phyloP scores from a whole-genome alignment of 2,888 invertebrate genomes.

The Leptinotarsa juncta region DNA sequence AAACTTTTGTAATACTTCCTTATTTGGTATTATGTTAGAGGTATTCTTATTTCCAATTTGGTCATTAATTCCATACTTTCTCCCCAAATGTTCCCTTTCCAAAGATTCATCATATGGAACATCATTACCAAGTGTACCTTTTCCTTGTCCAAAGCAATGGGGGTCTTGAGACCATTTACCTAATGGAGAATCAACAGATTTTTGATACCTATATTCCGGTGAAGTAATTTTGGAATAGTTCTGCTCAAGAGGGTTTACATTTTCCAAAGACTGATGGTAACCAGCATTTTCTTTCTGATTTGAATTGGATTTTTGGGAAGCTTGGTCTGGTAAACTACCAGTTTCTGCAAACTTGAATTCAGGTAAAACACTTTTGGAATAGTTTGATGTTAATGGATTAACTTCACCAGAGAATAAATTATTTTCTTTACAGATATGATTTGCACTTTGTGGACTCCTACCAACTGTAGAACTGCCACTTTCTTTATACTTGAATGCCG shows the following conservation, averaged over 20 bases:
- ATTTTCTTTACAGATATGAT: background rate
- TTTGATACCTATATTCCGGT: constrained; percentile 12
- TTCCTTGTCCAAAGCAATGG: background rate
- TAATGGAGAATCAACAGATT: background rate
- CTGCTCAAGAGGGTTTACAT: constrained; percentile 8
- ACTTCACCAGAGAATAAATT: background rate
- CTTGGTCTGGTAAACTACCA: background rate
- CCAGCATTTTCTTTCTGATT: background rate
- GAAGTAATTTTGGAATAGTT: background rate
- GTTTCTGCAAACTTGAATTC: background rate
- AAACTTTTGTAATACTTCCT: background rate
- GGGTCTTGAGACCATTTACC: background rate
- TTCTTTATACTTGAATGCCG: constrained; percentile 13
- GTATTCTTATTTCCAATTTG: constrained; percentile 5
- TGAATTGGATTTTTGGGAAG: background rate
- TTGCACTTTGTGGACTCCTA: background rate
- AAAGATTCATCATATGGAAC: background rate
- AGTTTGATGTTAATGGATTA: too few species aligned
- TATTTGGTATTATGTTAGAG: constrained; percentile 6
- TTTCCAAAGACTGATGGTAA: background rate
- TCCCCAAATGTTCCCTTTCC: background rate
- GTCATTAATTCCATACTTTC: background rate
- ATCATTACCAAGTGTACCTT: background rate
- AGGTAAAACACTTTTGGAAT: too few species aligned
- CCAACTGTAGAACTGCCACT: background rate